Evolutionary conservation across 2,888 invertebrate genomes (phyloP).

Genomic region (Lamellibrachia satsuma): DNA sequence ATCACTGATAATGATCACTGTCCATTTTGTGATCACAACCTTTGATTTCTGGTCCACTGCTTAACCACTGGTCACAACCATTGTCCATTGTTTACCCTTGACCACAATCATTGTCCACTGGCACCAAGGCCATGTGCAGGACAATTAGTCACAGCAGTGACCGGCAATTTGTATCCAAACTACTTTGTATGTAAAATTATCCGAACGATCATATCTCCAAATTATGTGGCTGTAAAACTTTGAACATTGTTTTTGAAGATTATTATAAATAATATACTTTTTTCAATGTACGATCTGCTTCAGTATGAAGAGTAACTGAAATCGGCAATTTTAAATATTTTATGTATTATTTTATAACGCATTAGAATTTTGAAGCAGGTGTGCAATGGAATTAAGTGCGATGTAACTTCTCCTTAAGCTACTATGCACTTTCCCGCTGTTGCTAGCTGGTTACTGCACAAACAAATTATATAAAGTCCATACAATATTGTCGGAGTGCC

Average conservation of each 20-base stretch:
- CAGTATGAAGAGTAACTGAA: neutral
- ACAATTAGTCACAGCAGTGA: neutral
- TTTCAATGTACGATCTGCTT: too few relatives aligned
- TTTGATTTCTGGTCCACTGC: neutral
- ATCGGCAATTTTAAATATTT: neutral
- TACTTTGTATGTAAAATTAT: neutral
- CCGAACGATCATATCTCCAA: neutral
- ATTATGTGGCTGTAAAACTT: neutral
- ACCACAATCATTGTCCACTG: neutral
- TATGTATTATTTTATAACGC: neutral
- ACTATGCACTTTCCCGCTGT: neutral
- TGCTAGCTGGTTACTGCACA: neutral
- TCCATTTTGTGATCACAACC: neutral
- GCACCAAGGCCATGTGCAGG: neutral
- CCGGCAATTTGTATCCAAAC: neutral
- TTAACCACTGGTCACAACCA: constrained; percentile 10
- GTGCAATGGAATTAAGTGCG: neutral
- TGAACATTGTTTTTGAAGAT: neutral
- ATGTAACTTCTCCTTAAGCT: neutral
- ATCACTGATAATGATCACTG: neutral
- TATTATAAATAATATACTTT: neutral
- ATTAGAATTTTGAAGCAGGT: neutral
- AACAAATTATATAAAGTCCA: neutral
- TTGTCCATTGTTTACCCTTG: neutral
- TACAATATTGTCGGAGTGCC: neutral